A percentile compares a stretch with the other conserved stretches of the same genome.
Evolutionary conservation across 2,888 invertebrate species (phyloP).

Genomic region (Himalopsyche japonica): DNA sequence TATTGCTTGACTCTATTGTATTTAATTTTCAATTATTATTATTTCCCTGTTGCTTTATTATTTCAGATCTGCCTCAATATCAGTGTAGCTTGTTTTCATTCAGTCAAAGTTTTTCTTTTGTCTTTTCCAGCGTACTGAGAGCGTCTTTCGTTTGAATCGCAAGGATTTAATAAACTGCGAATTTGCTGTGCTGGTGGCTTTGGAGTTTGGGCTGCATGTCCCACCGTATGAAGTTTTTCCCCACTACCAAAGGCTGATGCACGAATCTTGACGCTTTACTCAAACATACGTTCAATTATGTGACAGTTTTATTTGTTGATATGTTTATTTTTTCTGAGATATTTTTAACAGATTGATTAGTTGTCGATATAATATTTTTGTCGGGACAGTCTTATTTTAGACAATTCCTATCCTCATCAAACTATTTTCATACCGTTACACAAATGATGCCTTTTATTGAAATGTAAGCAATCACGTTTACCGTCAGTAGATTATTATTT

Average conservation of each 20-base stretch:
- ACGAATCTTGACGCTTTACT: conserved; percentile 76
- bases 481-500: not conserved
- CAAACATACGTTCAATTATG: not conserved
- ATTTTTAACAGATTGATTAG: not conserved
- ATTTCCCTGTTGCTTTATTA: no score
- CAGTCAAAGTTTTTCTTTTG: not conserved
- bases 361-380: not conserved
- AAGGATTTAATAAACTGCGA: conserved; percentile 90
- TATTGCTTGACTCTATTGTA: no score
- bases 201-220: conserved; percentile 92
- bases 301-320: not conserved
- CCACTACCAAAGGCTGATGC: conserved; percentile 91
- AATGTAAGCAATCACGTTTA: not conserved
- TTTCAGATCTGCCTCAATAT: not conserved
- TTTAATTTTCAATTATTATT: no score
- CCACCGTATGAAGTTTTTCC: conserved; percentile 91
- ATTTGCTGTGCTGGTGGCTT: conserved; percentile 91
- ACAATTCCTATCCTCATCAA: no score
- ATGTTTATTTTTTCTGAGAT: not conserved
- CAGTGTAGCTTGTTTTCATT: not conserved
- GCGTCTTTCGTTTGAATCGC: conserved; percentile 84
- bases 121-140: conserved; percentile 79
- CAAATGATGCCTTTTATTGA: not conserved
- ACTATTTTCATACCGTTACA: not conserved
- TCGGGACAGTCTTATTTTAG: no score